Evolutionary conservation across 1,140 invertebrate species (phyloP).

Genomic region (Drosophila paulistorum): DNA sequence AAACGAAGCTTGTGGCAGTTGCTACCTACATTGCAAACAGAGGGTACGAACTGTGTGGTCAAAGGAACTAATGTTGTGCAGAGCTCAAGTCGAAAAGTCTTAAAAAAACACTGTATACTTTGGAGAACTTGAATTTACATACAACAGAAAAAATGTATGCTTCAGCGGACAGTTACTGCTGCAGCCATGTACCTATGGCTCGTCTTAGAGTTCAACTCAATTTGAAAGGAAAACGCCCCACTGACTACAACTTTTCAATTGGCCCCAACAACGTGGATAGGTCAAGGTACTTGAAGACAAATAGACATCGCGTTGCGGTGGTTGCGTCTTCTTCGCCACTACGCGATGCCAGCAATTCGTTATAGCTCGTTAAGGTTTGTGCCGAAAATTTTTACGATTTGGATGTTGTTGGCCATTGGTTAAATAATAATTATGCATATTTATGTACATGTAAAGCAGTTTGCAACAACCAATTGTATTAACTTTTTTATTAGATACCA

Average conservation of each 20-base stretch:
- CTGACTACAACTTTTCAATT: conserved; percentile 10
- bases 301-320: not conserved
- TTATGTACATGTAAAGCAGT: conserved; percentile 14
- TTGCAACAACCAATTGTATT: too few relatives aligned
- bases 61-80: not conserved
- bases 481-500: too few relatives aligned
- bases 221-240: conserved; percentile 58
- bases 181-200: conserved; percentile 18
- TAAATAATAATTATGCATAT: conserved; percentile 17
- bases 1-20: conserved; percentile 19
- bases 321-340: not conserved
- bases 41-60: not conserved
- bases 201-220: conserved; percentile 49
- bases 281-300: conserved; percentile 58
- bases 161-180: conserved; percentile 23
- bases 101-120: not conserved
- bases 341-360: not conserved
- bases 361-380: not conserved
- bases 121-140: conserved; percentile 57
- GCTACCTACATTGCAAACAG: conserved; percentile 7
- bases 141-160: conserved; percentile 34
- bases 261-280: conserved; percentile 22
- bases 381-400: not conserved
- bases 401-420: not conserved
- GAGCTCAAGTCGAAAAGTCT: not conserved